Evolutionary conservation across 2,888 invertebrate genomes (phyloP).

Genomic region (Opisthograptis luteolata): DNA sequence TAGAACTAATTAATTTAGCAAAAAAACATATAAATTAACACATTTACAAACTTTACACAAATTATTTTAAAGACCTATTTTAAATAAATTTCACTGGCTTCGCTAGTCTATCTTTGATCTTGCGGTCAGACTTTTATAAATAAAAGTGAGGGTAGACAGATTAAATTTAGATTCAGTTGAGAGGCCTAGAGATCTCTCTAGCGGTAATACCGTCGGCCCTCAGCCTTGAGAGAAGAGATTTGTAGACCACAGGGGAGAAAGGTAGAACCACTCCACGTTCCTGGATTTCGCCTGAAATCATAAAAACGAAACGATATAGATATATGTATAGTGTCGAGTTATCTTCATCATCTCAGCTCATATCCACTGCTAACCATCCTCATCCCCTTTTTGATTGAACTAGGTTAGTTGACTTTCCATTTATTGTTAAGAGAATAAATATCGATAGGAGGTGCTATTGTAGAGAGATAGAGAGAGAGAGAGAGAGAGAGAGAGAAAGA

Average conservation of each 20-base stretch:
- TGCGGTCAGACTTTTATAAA: not conserved
- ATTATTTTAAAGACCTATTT: no score
- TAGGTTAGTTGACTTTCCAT: no score
- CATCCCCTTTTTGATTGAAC: no score
- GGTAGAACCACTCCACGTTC: conserved; percentile 96
- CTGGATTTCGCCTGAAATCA: conserved; percentile 95
- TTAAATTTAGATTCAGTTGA: conserved; percentile 52
- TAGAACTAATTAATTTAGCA: no score
- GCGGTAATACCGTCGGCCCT: conserved; percentile 91
- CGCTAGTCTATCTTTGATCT: conserved; percentile 3
- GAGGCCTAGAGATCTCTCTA: conserved; percentile 63
- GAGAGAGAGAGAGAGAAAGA: no score
- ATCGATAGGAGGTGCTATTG: no score
- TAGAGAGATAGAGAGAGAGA: no score
- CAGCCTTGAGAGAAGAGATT: conserved; percentile 94
- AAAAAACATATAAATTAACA: no score
- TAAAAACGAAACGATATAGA: not conserved
- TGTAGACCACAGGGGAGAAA: conserved; percentile 95
- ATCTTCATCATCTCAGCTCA: no score
- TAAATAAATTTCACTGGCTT: not conserved
- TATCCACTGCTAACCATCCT: no score
- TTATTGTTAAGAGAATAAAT: no score
- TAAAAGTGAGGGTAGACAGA: conserved; percentile 10
- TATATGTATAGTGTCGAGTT: not conserved
- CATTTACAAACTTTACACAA: no score